A percentile compares a stretch with the other conserved stretches of the same genome.
Conservation (phyloP, 2,113 vertebrate species). For the Salminus brasiliensis region DNA sequence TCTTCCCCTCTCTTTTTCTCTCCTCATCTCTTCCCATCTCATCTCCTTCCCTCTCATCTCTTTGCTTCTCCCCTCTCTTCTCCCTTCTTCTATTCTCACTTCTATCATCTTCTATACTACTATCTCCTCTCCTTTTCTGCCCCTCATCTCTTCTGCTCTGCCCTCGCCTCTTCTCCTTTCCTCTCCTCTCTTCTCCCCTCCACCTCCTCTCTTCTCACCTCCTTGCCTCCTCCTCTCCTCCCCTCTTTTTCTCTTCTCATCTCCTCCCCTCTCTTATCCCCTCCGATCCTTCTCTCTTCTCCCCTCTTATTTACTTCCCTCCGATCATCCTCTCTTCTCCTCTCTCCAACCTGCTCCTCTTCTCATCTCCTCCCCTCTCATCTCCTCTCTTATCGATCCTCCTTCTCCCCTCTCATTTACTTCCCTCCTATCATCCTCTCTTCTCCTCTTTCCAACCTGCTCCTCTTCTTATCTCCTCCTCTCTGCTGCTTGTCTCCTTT, state of each 20-base stretch:
- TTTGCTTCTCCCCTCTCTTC: not conserved
- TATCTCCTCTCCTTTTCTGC: not conserved
- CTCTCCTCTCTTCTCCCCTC: not conserved
- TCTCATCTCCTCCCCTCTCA: not conserved
- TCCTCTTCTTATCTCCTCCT: no score
- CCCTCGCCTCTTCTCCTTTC: not conserved
- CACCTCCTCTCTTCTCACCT: not conserved
- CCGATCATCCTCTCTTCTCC: not conserved
- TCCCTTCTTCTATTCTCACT: not conserved
- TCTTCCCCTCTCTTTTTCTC: conserved; percentile 1
- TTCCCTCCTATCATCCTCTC: not conserved
- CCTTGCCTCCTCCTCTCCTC: no score
- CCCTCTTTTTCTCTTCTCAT: no score
- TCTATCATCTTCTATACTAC: not conserved
- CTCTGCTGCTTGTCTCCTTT: no score
- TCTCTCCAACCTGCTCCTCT: not conserved
- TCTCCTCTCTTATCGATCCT: not conserved
- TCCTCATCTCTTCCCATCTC: conserved; percentile 28
- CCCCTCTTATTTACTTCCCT: not conserved
- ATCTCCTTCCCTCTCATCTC: conserved; percentile 22
- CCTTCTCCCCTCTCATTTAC: conserved; percentile 14
- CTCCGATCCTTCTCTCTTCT: conserved; percentile 22
- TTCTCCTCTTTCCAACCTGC: no score
- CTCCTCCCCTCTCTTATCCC: conserved; percentile 26
- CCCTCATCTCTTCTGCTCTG: not conserved